Evolutionary conservation across 2,797 vertebrate species (phyloP), one percentile per base, ranked within the genome.

Genomic region (Sciurus vulgaris): DNA sequence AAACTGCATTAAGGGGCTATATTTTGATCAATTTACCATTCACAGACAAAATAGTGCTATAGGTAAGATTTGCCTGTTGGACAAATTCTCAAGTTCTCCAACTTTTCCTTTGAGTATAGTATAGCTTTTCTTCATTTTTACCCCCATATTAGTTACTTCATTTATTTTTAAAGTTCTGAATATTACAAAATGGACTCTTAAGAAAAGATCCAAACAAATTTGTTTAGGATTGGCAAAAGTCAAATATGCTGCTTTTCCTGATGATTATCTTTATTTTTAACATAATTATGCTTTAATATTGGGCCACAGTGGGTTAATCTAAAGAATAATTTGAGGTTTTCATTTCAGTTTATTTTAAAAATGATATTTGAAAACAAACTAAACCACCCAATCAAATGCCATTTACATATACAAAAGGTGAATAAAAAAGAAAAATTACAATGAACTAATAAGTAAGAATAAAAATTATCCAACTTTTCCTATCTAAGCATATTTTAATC

Each of bases 291-390:
- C 59, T 86, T 89, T 81, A 59, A 70, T 65, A 63, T 76, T 70
- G 26, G 15, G 2, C 5, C 74, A 17, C 38, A 49, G 59, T 59
- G 38, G 10, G 3, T 73, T 61, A 73, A 47, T 28, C 33, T 10
- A 30, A 91, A 72, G 14, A 54, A 4, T 41, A 15, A 77, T n/a
- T 72, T 13, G 47, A 81, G 54, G 59, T 51, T 7, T 77, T 77
- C 11, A 47, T 77, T 90, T 95, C 30, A 73, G 14, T 33, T 88
- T 47, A 88, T 86, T 86, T 83, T 24, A 88, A 65, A 79, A 93
- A 65, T 59, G 17, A 12, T 91, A 26, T 91, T 93, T 85, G 73
- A 92, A 69, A 84, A 59, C 28, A 72, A 54, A 76, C 24, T 44
- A 72, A 54, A 76, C 24, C 8, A 74, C 6, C 9, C 69, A 14